Evolutionary conservation across 1,140 invertebrate genomes (phyloP), one percentile per base, ranked within the genome.

Genomic region (Papilio aristodemus): DNA sequence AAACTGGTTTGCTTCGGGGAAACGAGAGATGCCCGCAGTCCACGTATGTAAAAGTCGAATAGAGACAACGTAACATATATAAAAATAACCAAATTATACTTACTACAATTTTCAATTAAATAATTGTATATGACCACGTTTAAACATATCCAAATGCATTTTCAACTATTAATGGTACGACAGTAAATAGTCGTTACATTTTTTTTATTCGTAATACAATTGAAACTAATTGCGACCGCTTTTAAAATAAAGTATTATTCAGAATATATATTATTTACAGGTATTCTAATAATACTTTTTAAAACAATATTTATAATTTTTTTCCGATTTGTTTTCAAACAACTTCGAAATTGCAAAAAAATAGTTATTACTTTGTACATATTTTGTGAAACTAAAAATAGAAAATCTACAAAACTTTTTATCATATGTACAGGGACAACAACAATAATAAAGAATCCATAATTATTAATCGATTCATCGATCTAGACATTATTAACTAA

Each of bases 221-320:
- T 50, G 19, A 22, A 50, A 50, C 8, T 10, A 17, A 50, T 70
- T 75, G 75, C 72, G 75, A 77, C 71, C 77, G 71, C 70, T 76
- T 73, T 76, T 71, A 79, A 79, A 83, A 84, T 78, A 85, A 81
- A 80, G 82, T 79, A 84, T 82, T 78, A 85, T 83, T 82, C 72
- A 80, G 79, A 80, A 88, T 86, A 86, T 83, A 86, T 86, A 17
- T 85, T 90, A 89, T 89, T 72, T 89, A 90, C 88, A 90, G 71
- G 80, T 89, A 88, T 81, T 81, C 87, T 90, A 89, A 88, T 88
- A 89, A 90, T 89, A 90, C 86, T 89, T 88, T 87, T 84, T 85
- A 46, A 64, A 90, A 90, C 84, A 87, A 88, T 88, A 89, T 89
- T 88, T 88, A 89, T 87, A 89, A 81, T 75, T 76, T 86, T 86